Percentiles rank a stretch among this genome's conserved stretches.
Conservation (phyloP, 2,113 vertebrate genomes). For the Turdus rufiventris region DNA sequence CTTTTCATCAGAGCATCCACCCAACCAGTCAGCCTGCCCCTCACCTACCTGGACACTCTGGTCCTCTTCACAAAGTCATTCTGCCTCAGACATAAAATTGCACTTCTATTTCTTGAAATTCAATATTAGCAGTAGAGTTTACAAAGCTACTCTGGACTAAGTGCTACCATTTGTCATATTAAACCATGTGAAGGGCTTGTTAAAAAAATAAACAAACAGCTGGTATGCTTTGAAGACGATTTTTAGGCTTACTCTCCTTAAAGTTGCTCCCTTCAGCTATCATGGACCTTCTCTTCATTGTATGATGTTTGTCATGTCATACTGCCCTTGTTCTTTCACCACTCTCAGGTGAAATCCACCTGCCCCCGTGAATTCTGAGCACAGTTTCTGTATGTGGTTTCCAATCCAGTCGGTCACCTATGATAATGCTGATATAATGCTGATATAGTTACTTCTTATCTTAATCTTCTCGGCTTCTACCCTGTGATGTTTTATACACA, state of each 20-base stretch:
- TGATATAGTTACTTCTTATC: background rate
- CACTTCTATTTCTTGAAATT: background rate
- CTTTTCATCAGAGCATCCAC: background rate
- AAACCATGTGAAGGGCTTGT: background rate
- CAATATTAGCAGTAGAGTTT: background rate
- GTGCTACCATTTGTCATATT: background rate
- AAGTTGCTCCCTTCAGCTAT: background rate
- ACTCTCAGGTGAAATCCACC: background rate
- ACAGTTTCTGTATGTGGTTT: background rate
- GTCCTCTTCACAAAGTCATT: background rate
- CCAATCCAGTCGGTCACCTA: background rate
- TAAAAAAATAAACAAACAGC: background rate
- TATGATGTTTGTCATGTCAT: background rate
- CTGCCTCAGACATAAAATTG: background rate
- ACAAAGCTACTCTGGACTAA: background rate
- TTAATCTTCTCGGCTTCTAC: background rate
- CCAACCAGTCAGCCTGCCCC: background rate
- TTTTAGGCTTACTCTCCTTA: background rate
- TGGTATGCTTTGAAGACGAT: background rate
- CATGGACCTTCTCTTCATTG: background rate
- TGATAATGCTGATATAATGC: background rate
- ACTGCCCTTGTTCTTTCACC: background rate
- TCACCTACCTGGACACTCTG: too few species aligned
- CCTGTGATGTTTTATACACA: background rate
- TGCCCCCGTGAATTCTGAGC: background rate